A percentile compares a stretch with the other conserved stretches of the same genome.
Conservation (phyloP, 2,113 vertebrate species). For the Drymodes brunneopygia region DNA sequence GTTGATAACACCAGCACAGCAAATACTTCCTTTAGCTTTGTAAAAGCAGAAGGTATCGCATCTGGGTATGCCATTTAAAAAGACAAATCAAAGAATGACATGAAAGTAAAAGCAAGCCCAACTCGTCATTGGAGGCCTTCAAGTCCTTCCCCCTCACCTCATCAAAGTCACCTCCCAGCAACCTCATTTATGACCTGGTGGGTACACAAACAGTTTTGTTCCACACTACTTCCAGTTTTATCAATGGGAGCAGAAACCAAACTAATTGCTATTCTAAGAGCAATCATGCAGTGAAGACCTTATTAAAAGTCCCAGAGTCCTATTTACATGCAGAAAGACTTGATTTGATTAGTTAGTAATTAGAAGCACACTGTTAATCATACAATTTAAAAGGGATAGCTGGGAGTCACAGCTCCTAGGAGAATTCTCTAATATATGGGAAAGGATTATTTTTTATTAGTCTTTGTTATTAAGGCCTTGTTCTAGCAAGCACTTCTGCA, state of each 20-base stretch:
- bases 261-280: conserved; percentile 14
- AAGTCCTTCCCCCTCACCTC: not conserved
- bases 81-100: not conserved
- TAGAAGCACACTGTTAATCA: conserved; percentile 27
- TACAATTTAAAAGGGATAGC: not conserved
- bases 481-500: not conserved
- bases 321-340: conserved; percentile 8
- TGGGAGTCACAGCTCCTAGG: not conserved
- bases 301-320: conserved; percentile 37
- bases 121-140: not conserved
- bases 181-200: not conserved
- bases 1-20: not conserved
- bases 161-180: not conserved
- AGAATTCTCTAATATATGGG: not conserved
- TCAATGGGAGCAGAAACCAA: conserved; percentile 26
- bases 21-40: not conserved
- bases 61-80: not conserved
- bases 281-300: not conserved
- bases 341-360: conserved; percentile 54
- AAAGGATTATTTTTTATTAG: not conserved
- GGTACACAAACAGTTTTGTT: not conserved
- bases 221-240: not conserved
- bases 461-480: not conserved
- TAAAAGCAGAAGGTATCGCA: not conserved
- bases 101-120: not conserved